Percentiles rank a stretch among this genome's conserved stretches.
Evolutionary conservation across 2,797 vertebrate species (phyloP).

Genomic region (Cottoperca gobio): DNA sequence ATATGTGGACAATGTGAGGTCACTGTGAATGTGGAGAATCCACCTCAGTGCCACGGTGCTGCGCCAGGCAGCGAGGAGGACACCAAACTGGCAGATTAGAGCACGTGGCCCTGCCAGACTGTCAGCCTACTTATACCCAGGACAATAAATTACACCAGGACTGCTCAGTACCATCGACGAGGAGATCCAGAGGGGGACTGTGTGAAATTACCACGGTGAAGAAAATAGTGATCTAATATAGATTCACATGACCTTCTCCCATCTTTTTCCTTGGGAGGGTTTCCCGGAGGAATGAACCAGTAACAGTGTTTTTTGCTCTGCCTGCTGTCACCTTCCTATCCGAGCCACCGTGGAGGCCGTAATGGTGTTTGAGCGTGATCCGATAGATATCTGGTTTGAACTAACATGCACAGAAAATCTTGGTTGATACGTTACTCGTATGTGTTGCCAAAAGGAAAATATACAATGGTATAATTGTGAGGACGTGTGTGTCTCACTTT

Average conservation of each 20-base stretch:
- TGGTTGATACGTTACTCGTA: background rate
- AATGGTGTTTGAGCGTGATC: constrained; percentile 36
- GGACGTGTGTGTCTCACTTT: background rate
- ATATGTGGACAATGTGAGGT: constrained; percentile 68
- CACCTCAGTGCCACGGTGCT: constrained; percentile 52
- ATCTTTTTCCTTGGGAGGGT: constrained; percentile 36
- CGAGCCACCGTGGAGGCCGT: constrained; percentile 19
- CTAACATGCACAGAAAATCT: background rate
- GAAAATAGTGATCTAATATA: constrained; percentile 50
- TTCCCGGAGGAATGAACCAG: constrained; percentile 39
- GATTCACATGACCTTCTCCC: constrained; percentile 63
- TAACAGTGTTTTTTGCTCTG: constrained; percentile 40
- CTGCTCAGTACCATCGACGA: constrained; percentile 58
- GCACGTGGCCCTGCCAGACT: constrained; percentile 79
- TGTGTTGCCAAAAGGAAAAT: background rate
- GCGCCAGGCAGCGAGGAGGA: constrained; percentile 63
- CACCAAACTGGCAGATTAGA: constrained; percentile 78
- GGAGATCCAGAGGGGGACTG: constrained; percentile 42
- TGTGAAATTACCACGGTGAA: constrained; percentile 45
- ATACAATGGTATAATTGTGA: background rate
- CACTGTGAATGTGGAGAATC: constrained; percentile 61
- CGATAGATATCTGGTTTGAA: background rate
- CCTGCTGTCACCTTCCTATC: constrained; percentile 53
- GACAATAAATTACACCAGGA: constrained; percentile 77
- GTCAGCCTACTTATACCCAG: constrained; percentile 81